Evolutionary conservation across 2,113 vertebrate genomes (phyloP), one percentile per base, ranked within the genome.

Genomic region (Acanthochromis polyacanthus): DNA sequence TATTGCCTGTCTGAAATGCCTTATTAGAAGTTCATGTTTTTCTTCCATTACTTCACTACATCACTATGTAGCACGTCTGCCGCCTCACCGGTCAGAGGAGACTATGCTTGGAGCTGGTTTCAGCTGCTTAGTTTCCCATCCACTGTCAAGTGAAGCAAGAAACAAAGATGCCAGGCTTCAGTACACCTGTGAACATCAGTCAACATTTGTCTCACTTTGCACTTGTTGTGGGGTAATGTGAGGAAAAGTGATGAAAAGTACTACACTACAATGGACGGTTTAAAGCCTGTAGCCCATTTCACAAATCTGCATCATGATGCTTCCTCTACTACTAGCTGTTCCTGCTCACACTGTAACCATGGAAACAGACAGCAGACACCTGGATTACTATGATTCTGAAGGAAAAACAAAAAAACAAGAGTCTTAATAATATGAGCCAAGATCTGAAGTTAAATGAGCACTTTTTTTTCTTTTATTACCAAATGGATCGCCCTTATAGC

Each of bases 281-380:
- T 71, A 50, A 17, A 53, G 57, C 36, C 22, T 22, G 22, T 45
- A 67, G 36, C 32, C 65, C 52, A 25, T 53, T 55, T 53, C 50
- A 15, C 25, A n/a, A 61, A 62, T 78, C 22, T 40, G 32, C 69
- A 64, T 57, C 51, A 53, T 50, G 59, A 64, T 63, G 67, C 52
- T 36, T 38, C 15, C 19, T 51, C 23, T 43, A 9, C 32, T 3
- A n/a, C 45, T 22, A 4, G 60, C 32, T 25, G 53, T 52, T 53
- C 76, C 53, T 71, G 60, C 76, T 61, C 58, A 19, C 15, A 38
- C 38, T 32, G 64, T 81, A 69, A 81, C 78, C 71, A 69, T 81
- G 64, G 78, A 75, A 81, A 81, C 71, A 74, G 56, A 80, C 63
- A 72, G 53, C 69, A 43, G 38, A 23, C 70, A 75, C 45, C 71